Evolutionary conservation across 2,797 vertebrate species (phyloP), one percentile per base, ranked within the genome.

Genomic region (Sparus aurata): DNA sequence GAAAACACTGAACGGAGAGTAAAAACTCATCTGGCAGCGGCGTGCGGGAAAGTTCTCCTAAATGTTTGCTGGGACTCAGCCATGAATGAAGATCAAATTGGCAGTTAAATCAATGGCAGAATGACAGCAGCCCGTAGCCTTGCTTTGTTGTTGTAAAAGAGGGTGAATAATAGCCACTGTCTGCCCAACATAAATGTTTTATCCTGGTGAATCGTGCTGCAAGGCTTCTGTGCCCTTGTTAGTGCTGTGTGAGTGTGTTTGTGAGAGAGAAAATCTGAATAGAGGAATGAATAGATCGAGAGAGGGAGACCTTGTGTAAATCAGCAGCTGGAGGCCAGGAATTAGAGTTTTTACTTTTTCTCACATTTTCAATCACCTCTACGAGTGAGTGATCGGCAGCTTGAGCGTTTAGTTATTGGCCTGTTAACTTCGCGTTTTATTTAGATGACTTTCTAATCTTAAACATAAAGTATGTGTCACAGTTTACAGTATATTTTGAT

Each of bases 81-180:
- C 80, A 75, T 79, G 66, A 87, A 75, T 76, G 20, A 73, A 62
- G 46, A 85, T 79, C 62, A 77, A 47, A 85, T 58, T 83, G 75
- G 74, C 78, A 71, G 57, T 38, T 64, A 75, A 82, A 85, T 84
- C 80, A 72, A 71, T 73, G 45, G 27, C 69, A 80, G 72, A 73
- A 73, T 57, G 61, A 71, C 67, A 82, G 55, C 69, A 83, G 81
- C 74, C 76, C 75, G 74, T 64, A 72, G 62, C 74, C 43, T 61
- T 22, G 34, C 34, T 73, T 49, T 77, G 73, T 66, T 76, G 70
- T 57, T 79, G 64, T 72, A 79, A 58, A 75, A 77, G 57, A 60
- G 46, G 16, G 47, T 83, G 69, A 87, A 79, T 69, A 79, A 87
- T 59, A 71, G 64, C 63, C 30, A 30, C 57, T 71, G 74, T 65